Percentiles rank a stretch among this genome's conserved stretches.
phyloP scores from a whole-genome alignment of 1,140 invertebrate species.

The Zaprionus capensis region DNA sequence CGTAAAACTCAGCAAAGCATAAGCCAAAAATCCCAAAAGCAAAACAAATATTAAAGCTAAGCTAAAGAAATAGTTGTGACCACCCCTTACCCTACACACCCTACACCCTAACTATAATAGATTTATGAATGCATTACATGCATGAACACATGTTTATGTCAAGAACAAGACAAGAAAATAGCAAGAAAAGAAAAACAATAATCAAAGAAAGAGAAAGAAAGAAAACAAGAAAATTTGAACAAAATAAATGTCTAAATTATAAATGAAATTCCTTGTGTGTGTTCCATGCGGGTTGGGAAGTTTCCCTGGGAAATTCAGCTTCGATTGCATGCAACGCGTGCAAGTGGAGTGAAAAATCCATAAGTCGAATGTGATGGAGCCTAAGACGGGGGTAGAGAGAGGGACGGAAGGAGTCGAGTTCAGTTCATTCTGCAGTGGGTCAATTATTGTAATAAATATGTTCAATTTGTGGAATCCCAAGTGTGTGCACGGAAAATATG shows the following conservation, averaged over 20 bases:
- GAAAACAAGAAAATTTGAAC: constrained; percentile 53
- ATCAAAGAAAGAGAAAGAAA: constrained; percentile 44
- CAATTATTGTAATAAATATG: constrained; percentile 13
- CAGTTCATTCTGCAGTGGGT: constrained; percentile 6
- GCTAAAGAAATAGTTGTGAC: constrained; percentile 52
- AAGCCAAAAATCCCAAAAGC: constrained; percentile 62
- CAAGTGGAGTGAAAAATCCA: constrained; percentile 3
- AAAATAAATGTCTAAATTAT: constrained; percentile 83
- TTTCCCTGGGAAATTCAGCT: background rate
- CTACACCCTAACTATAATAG: constrained; percentile 7
- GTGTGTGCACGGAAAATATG: background rate
- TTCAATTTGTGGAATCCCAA: background rate
- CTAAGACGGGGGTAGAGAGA: background rate
- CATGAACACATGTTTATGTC: constrained; percentile 38
- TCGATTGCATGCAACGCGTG: background rate
- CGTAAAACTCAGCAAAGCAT: constrained; percentile 71
- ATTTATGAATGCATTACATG: constrained; percentile 40
- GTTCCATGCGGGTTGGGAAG: constrained; percentile 9
- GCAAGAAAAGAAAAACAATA: constrained; percentile 51
- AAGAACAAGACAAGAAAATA: constrained; percentile 48
- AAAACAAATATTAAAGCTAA: constrained; percentile 44
- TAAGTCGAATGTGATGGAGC: background rate
- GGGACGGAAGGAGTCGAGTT: background rate
- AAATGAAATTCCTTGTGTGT: constrained; percentile 50
- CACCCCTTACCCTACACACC: constrained; percentile 3